phyloP scores from a whole-genome alignment of 2,113 vertebrate genomes.

The Craseonycteris thonglongyai region DNA sequence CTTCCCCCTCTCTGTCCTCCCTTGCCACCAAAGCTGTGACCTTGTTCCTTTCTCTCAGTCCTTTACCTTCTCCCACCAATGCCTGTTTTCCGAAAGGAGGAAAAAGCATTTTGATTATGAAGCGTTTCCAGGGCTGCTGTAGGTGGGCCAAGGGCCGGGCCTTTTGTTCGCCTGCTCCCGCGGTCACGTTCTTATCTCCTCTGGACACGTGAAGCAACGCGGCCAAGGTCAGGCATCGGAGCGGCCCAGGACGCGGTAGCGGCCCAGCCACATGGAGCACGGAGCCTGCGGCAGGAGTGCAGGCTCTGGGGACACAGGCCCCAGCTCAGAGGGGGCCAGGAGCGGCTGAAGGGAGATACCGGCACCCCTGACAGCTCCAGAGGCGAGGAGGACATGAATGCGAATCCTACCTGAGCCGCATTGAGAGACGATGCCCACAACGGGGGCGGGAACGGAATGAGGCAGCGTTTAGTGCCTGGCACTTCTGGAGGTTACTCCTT shows the following conservation, averaged over 20 bases:
- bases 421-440: not conserved
- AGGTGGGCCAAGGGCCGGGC: not conserved
- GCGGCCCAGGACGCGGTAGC: not conserved
- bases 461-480: not conserved
- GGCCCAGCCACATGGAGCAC: fast-evolving
- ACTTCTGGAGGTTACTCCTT: not conserved
- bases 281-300: fast-evolving
- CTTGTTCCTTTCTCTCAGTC: not conserved
- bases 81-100: constrained; percentile 25
- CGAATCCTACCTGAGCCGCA: not conserved
- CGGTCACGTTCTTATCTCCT: constrained; percentile 21
- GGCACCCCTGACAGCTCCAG: fast-evolving
- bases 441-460: fast-evolving
- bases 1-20: not conserved
- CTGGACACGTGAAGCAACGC: constrained; percentile 44
- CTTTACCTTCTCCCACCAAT: not conserved
- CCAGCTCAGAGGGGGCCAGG: not conserved
- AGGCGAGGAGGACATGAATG: not conserved
- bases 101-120: constrained; percentile 50
- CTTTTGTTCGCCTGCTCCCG: constrained; percentile 34
- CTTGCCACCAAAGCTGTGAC: not conserved
- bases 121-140: constrained; percentile 46
- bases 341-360: not conserved
- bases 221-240: constrained; percentile 28
- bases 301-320: not conserved